Percentiles rank a stretch among this genome's conserved stretches.
phyloP scores from a whole-genome alignment of 2,113 vertebrate species.

The Chionodraco myersi region DNA sequence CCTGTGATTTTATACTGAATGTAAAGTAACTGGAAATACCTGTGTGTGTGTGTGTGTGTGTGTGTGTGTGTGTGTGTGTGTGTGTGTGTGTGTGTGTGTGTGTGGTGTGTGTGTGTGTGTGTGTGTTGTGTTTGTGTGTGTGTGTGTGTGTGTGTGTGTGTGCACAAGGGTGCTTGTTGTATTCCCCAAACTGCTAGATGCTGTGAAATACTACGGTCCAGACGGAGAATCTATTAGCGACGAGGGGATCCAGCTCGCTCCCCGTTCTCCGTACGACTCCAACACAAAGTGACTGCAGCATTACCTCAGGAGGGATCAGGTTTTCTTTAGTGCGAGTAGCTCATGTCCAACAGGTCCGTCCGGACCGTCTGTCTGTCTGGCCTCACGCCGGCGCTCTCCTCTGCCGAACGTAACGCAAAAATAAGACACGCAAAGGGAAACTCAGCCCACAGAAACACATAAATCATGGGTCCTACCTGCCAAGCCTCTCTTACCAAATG shows the following conservation, averaged over 20 bases:
- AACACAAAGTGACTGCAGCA: constrained; percentile 32
- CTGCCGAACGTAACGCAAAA: background rate
- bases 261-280: background rate
- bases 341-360: constrained; percentile 32
- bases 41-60: no score
- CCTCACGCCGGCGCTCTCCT: background rate
- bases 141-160: background rate
- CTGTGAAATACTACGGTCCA: constrained; percentile 7
- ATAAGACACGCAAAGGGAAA: background rate
- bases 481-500: background rate
- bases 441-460: background rate
- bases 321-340: constrained; percentile 38
- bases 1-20: no score
- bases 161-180: background rate
- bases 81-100: no score
- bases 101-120: no score
- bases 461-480: background rate
- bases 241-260: constrained; percentile 11
- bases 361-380: constrained; percentile 36
- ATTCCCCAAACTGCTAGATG: background rate
- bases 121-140: no score
- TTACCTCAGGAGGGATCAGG: constrained; percentile 46
- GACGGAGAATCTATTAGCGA: constrained; percentile 21
- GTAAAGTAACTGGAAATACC: no score
- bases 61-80: no score